Evolutionary conservation across 2,888 invertebrate species (phyloP), one percentile per base, ranked within the genome.

Genomic region (Liopterus haemorrhoidalis): DNA sequence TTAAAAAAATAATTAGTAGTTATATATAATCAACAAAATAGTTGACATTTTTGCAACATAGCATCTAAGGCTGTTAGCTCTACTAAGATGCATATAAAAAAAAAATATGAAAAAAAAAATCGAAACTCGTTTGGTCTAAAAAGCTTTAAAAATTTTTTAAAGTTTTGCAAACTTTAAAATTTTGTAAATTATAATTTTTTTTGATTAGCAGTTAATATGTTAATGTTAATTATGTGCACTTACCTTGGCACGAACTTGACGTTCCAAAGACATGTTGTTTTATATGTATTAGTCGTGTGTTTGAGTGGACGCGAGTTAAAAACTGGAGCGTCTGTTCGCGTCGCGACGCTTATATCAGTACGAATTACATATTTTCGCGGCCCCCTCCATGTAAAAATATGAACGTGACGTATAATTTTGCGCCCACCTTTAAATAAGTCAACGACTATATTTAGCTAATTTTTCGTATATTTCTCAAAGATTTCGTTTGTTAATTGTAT

Each of bases 201-300:
- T n/a, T 5, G 31, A 14, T 41, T 40, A 41, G 12, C 30, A 45
- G 27, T 46, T 41, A n/a, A 15, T 41, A 25, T 24, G 8, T 35
- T 31, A 14, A 44, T 33, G 38, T 41, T 12, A 1, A 20, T 15
- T 31, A 18, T 31, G 16, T 31, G 4, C 46, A 62, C 74, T 74
- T 70, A 90, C 89, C 85, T 90, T 90, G 68, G 82, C 82, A 69
- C 85, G 84, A 73, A 90, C 86, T 80, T 85, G 85, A 73, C 90
- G 85, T 82, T 90, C 88, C 71, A 90, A 79, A 82, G 90, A 88
- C 90, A 90, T 90, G 67, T 72, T 57, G 45, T 41, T 39, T 43
- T 36, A 14, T 37, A 21, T 43, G 43, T 44, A 48, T 45, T 16
- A 24, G 28, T 15, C 36, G 30, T 40, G 32, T 41, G 48, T 49